A percentile compares a stretch with the other conserved stretches of the same genome.
Conservation (phyloP, 2,888 invertebrate genomes). For the Amphipyra tragopoginis region DNA sequence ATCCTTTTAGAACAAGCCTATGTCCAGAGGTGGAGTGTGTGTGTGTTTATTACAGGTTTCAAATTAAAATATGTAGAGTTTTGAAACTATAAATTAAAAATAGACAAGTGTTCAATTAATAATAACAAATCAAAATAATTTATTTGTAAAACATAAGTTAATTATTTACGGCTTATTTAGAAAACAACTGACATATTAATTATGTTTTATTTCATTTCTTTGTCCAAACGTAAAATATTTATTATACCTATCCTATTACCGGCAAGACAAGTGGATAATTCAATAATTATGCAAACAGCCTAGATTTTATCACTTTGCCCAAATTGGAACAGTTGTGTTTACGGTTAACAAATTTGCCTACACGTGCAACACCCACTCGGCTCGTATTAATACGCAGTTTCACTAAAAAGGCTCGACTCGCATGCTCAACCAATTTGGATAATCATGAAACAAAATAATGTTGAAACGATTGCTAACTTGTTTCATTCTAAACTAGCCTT, state of each 20-base stretch:
- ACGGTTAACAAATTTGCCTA: slow-evolving; percentile 45
- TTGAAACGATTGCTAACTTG: slow-evolving; percentile 29
- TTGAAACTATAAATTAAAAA: no score
- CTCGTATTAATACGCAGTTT: slow-evolving; percentile 23
- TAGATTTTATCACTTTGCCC: slow-evolving; percentile 43
- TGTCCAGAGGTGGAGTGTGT: no score
- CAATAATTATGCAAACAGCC: slow-evolving; percentile 25
- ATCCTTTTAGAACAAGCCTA: no score
- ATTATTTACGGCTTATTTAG: no score
- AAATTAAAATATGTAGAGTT: no score
- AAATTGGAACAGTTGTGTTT: slow-evolving; percentile 39
- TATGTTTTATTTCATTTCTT: not conserved
- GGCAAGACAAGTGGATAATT: slow-evolving; percentile 30
- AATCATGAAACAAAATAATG: slow-evolving; percentile 31
- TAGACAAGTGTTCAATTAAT: no score
- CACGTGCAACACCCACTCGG: slow-evolving; percentile 45
- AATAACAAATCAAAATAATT: not conserved
- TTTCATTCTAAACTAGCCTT: slow-evolving; percentile 25
- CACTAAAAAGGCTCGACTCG: slow-evolving; percentile 39
- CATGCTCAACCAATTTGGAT: slow-evolving; percentile 20
- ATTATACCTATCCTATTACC: slow-evolving; percentile 10
- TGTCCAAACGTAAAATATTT: slow-evolving; percentile 4
- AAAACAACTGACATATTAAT: not conserved
- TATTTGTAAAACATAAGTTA: not conserved
- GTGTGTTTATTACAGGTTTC: no score